phyloP scores from a whole-genome alignment of 37 sponge, comb jelly and placozoan species.

The Ephydatia muelleri region DNA sequence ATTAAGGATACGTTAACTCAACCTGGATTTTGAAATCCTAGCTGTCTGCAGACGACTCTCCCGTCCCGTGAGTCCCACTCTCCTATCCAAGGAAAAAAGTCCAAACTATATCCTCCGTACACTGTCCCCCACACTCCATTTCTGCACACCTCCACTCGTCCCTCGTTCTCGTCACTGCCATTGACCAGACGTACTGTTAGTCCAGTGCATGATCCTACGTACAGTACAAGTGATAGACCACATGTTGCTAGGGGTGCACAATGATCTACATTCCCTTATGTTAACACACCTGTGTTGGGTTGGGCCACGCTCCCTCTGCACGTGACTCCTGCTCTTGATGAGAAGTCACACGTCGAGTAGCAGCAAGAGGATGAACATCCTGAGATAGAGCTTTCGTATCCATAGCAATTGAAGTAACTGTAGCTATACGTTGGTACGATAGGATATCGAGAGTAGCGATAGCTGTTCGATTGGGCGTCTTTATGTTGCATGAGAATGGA shows the following conservation, averaged over 20 bases:
- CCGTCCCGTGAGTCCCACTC: background rate
- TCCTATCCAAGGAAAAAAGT: too few species aligned
- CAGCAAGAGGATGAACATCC: background rate
- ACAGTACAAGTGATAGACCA: background rate
- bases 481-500: too few species aligned
- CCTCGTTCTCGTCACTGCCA: background rate
- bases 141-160: background rate
- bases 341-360: background rate
- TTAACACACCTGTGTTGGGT: background rate
- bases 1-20: background rate
- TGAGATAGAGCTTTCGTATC: background rate
- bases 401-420: background rate
- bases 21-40: background rate
- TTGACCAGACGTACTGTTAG: background rate
- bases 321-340: background rate
- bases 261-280: background rate
- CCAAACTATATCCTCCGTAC: background rate
- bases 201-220: background rate
- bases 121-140: background rate
- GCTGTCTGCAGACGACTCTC: background rate
- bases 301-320: background rate
- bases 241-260: too few species aligned
- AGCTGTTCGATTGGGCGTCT: background rate
- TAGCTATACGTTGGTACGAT: background rate
- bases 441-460: background rate